Percentiles rank a stretch among this genome's conserved stretches.
Conservation (phyloP, 2,888 invertebrate genomes). For the Nycteola revayana region DNA sequence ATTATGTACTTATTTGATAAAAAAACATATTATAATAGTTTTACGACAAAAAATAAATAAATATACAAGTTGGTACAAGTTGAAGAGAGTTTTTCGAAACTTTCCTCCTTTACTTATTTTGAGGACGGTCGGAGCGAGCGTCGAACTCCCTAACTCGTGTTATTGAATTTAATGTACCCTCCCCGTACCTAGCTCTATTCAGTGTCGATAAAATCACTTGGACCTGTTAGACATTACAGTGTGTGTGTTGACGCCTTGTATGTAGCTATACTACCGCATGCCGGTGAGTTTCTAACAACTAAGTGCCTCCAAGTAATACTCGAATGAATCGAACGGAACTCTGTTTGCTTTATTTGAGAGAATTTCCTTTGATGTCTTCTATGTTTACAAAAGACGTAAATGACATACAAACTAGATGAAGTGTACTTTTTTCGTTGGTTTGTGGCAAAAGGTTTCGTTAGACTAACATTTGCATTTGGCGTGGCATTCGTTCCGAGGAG, state of each 20-base stretch:
- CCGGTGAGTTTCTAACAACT: slow-evolving; percentile 15
- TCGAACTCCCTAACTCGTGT: slow-evolving; percentile 79
- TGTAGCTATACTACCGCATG: background rate
- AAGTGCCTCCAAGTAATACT: slow-evolving; percentile 27
- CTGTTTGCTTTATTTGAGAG: slow-evolving; percentile 24
- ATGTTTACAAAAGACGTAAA: slow-evolving; percentile 42
- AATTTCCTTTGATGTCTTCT: slow-evolving; percentile 40
- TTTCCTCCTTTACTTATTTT: slow-evolving; percentile 78
- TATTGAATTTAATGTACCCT: slow-evolving; percentile 81
- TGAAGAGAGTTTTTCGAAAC: slow-evolving; percentile 69
- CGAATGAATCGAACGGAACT: slow-evolving; percentile 19
- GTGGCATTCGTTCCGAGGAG: slow-evolving; percentile 47
- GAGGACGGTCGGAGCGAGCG: slow-evolving; percentile 78
- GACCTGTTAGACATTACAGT: slow-evolving; percentile 44
- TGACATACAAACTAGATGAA: slow-evolving; percentile 45
- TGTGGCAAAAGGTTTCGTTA: slow-evolving; percentile 61
- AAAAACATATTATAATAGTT: slow-evolving; percentile 47
- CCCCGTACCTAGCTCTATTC: slow-evolving; percentile 64
- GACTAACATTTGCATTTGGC: slow-evolving; percentile 72
- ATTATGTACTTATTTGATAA: slow-evolving; percentile 8
- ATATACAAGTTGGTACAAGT: slow-evolving; percentile 67
- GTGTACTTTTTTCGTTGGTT: slow-evolving; percentile 59
- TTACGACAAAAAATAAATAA: slow-evolving; percentile 56
- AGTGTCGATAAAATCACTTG: slow-evolving; percentile 68
- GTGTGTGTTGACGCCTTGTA: slow-evolving; percentile 25